phyloP scores from a whole-genome alignment of 2,888 invertebrate genomes.

The Athalia circularis region DNA sequence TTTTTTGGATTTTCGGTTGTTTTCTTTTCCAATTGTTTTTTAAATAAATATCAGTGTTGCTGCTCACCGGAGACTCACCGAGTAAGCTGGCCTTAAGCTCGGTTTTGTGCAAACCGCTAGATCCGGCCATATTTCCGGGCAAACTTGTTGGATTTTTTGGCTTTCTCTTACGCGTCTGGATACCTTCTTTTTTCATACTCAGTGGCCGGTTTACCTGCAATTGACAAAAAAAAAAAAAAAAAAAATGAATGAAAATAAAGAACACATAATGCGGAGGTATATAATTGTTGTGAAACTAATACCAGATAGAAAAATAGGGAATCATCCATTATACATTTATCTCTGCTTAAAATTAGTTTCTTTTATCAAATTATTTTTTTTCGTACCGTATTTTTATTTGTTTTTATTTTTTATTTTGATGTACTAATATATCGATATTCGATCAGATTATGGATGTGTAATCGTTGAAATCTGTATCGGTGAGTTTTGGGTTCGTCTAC shows the following conservation, averaged over 20 bases:
- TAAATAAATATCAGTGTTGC: constrained; percentile 46
- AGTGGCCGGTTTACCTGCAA: constrained; percentile 92
- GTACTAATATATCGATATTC: too few relatives aligned
- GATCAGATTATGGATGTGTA: too few relatives aligned
- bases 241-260: constrained; percentile 53
- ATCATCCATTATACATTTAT: too few relatives aligned
- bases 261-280: too few relatives aligned
- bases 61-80: constrained; percentile 72
- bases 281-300: neutral
- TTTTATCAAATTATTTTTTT: too few relatives aligned
- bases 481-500: too few relatives aligned
- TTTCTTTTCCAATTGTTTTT: neutral
- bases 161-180: constrained; percentile 97
- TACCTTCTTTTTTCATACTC: constrained; percentile 99
- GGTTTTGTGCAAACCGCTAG: constrained; percentile 69
- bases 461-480: too few relatives aligned
- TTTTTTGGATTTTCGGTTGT: neutral
- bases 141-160: constrained; percentile 79
- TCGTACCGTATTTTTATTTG: too few relatives aligned
- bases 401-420: too few relatives aligned
- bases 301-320: neutral
- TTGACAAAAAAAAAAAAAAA: too few relatives aligned
- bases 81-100: constrained; percentile 71
- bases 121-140: constrained; percentile 61
- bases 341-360: too few relatives aligned